phyloP scores from a whole-genome alignment of 2,113 vertebrate species.

The Melanerpes formicivorus region DNA sequence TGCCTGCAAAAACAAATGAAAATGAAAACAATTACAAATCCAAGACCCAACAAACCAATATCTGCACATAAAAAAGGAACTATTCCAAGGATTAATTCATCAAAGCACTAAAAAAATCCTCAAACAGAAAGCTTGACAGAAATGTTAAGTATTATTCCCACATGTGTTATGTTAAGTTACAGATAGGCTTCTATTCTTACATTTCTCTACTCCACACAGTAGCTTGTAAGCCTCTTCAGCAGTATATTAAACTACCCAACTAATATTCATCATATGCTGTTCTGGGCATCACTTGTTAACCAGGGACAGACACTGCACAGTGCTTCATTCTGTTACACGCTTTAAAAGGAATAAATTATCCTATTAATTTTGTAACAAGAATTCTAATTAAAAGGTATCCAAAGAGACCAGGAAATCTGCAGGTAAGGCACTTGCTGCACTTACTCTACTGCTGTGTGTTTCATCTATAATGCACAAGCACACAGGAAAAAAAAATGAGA shows the following conservation, averaged over 20 bases:
- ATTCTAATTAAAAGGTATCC: slow-evolving; percentile 43
- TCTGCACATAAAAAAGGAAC: background rate
- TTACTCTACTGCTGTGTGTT: background rate
- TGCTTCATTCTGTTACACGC: slow-evolving; percentile 1
- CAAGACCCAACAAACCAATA: background rate
- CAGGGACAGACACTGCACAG: background rate
- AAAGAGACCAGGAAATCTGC: background rate
- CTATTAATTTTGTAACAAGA: slow-evolving; percentile 33
- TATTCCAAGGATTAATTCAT: slow-evolving; percentile 24
- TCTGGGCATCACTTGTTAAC: slow-evolving; percentile 38
- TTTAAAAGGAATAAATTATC: slow-evolving; percentile 45
- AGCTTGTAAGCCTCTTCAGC: slow-evolving; percentile 24
- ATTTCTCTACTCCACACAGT: slow-evolving; percentile 7
- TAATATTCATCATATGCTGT: slow-evolving; percentile 27
- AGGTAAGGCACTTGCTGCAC: background rate
- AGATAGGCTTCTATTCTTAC: slow-evolving; percentile 40
- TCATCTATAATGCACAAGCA: slow-evolving; percentile 3
- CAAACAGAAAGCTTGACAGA: slow-evolving; percentile 7
- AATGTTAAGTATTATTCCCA: slow-evolving; percentile 52
- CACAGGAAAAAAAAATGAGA: background rate
- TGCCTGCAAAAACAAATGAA: background rate
- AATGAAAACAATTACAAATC: background rate
- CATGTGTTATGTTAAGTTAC: slow-evolving; percentile 8
- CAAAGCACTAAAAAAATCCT: slow-evolving; percentile 45
- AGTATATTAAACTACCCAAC: slow-evolving; percentile 29